These are phyloP conservation scores for Automeris io DNA, from an alignment of 2,888 invertebrate genomes.

Conservation along the genomic window DNA sequence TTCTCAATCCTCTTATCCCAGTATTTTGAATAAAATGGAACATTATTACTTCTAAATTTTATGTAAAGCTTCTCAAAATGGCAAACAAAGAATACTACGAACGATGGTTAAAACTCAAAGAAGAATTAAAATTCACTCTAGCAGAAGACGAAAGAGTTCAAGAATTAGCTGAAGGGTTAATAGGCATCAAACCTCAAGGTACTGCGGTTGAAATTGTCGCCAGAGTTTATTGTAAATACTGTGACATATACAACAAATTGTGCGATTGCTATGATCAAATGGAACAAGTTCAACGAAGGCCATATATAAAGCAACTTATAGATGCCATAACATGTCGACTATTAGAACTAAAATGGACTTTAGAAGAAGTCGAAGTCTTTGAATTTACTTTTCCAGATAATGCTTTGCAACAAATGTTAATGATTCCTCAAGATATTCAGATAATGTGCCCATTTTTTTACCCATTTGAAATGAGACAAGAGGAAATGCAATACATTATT, in stretches of 20 bases:
- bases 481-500: conserved; percentile 65
- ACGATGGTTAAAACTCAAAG: conserved; percentile 54
- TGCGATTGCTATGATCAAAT: conserved; percentile 79
- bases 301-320: conserved; percentile 73
- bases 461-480: conserved; percentile 70
- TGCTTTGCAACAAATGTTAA: conserved; percentile 80
- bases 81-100: conserved; percentile 53
- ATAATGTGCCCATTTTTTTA: conserved; percentile 80
- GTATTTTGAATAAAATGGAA: background rate
- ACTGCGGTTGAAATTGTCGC: conserved; percentile 68
- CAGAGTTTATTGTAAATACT: conserved; percentile 71
- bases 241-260: conserved; percentile 72
- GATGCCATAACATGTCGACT: conserved; percentile 77
- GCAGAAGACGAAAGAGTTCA: conserved; percentile 51
- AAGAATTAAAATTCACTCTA: conserved; percentile 34
- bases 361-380: conserved; percentile 75
- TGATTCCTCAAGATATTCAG: conserved; percentile 81
- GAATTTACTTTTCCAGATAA: conserved; percentile 86
- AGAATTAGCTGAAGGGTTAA: conserved; percentile 33
- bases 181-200: conserved; percentile 63
- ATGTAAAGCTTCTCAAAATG: conserved; percentile 27
- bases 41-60: background rate
- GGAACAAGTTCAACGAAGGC: conserved; percentile 78
- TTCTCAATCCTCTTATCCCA: too few relatives aligned
- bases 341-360: conserved; percentile 74